Conservation (phyloP, 2,113 vertebrate genomes). For the Meleagris gallopavo region DNA sequence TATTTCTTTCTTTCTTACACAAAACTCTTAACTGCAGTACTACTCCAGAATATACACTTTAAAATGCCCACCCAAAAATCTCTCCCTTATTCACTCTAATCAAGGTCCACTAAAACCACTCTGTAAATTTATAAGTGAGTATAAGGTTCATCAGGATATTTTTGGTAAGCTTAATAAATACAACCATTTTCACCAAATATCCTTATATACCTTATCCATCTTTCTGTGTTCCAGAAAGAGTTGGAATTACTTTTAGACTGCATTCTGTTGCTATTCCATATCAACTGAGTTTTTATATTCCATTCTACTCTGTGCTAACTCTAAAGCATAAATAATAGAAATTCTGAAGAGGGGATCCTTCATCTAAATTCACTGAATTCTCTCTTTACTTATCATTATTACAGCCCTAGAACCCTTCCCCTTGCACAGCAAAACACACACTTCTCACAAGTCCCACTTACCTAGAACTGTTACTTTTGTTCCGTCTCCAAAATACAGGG, state of each 20-base stretch:
- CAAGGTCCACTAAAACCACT: not conserved
- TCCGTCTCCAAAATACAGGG: not conserved
- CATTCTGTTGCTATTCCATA: not conserved
- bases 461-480: not conserved
- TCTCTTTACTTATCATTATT: not conserved
- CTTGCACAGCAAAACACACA: not conserved
- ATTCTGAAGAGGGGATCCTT: not conserved
- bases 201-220: not conserved
- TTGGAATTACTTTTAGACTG: not conserved
- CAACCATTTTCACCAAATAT: not conserved
- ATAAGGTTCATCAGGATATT: not conserved
- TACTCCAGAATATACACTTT: not conserved
- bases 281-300: not conserved
- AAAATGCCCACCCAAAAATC: not conserved
- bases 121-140: not conserved
- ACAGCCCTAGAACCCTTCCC: not conserved
- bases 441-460: not conserved
- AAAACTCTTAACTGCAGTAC: not conserved
- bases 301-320: not conserved
- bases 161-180: not conserved
- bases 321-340: not conserved
- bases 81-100: not conserved
- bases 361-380: not conserved
- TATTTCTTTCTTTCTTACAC: not conserved
- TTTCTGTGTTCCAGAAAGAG: not conserved